These are phyloP conservation scores for Ostrea edulis DNA, from an alignment of 1,140 invertebrate species.

Conservation along the genomic window DNA sequence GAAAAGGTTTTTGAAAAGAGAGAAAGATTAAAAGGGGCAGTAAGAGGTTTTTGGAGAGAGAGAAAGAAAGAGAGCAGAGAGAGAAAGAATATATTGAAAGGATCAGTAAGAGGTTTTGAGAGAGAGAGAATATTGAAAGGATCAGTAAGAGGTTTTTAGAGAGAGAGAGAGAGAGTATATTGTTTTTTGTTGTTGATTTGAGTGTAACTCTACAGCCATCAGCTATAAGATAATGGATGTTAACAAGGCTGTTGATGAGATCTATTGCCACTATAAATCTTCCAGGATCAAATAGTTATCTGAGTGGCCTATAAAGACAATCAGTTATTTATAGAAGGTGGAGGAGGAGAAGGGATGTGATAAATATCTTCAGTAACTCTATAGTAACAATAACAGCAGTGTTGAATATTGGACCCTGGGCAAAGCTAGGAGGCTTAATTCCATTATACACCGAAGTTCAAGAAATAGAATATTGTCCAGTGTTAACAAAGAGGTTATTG, in stretches of 20 bases:
- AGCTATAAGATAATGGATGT: conserved; percentile 29
- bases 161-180: neutral
- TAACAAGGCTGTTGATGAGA: neutral
- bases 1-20: too few species aligned
- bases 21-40: too few species aligned
- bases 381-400: neutral
- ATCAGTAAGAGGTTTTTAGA: too few species aligned
- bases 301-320: neutral
- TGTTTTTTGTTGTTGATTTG: too few species aligned
- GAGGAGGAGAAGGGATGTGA: neutral
- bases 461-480: neutral
- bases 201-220: neutral
- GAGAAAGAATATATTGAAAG: too few species aligned
- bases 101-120: too few species aligned
- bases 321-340: neutral
- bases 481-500: neutral
- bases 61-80: too few species aligned
- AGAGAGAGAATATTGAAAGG: too few species aligned
- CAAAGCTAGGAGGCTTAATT: neutral
- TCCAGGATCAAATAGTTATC: neutral
- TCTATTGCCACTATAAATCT: conserved; percentile 14
- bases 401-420: neutral
- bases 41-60: too few species aligned
- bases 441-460: neutral
- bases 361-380: neutral